These are phyloP conservation scores for Emberiza fucata DNA, from an alignment of 2,113 vertebrate genomes.

Conservation along the genomic window DNA sequence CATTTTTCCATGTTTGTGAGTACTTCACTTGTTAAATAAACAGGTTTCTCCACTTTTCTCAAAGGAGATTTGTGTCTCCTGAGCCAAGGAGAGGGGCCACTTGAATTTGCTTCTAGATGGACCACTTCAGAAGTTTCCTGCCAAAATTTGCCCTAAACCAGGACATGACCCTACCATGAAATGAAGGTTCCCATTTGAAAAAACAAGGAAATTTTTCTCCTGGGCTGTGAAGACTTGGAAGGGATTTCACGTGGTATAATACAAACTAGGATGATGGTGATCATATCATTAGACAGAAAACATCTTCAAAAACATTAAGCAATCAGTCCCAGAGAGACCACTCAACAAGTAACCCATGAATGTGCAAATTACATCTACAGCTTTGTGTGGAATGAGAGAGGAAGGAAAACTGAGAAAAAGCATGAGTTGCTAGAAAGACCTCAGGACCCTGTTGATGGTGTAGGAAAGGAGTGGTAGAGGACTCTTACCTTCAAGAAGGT, in stretches of 20 bases:
- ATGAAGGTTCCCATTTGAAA: not conserved
- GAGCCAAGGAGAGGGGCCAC: accelerated
- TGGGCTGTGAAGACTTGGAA: not conserved
- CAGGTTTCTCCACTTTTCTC: not conserved
- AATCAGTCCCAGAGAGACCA: not conserved
- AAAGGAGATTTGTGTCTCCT: not conserved
- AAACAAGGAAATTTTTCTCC: not conserved
- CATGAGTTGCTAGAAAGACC: not conserved
- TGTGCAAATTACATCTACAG: not conserved
- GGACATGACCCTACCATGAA: not conserved
- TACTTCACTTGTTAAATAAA: not conserved
- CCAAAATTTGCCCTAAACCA: not conserved
- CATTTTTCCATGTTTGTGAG: not conserved
- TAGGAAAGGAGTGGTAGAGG: not conserved
- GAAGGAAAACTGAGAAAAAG: not conserved
- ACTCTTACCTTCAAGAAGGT: not conserved
- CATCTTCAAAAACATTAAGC: not conserved
- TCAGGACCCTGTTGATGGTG: not conserved
- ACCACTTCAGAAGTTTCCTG: not conserved
- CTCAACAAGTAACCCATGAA: not conserved
- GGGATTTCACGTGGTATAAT: not conserved
- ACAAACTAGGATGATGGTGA: accelerated
- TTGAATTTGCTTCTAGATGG: not conserved
- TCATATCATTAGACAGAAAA: not conserved
- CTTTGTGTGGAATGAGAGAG: accelerated